Percentiles rank a stretch among this genome's conserved stretches.
Evolutionary conservation across 2,888 invertebrate species (phyloP).

Genomic region (Prosopocoilus inquinatus): DNA sequence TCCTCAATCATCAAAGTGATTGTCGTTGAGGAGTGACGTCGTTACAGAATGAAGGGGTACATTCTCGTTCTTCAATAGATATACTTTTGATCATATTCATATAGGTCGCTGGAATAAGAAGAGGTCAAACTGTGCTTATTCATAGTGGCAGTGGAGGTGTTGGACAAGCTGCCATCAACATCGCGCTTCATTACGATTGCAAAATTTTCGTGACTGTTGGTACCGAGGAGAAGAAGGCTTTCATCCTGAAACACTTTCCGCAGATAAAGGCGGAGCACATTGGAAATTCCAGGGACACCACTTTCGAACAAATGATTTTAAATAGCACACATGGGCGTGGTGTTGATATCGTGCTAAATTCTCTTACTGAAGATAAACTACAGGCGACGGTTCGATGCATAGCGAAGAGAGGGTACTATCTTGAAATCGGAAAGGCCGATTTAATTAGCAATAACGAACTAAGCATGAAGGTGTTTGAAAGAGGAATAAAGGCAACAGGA

Average conservation of each 20-base stretch:
- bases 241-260: slow-evolving; percentile 78
- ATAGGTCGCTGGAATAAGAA: background rate
- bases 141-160: slow-evolving; percentile 68
- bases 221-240: slow-evolving; percentile 78
- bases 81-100: too few relatives aligned
- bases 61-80: too few relatives aligned
- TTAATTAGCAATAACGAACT: slow-evolving; percentile 63
- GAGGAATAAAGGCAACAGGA: slow-evolving; percentile 65
- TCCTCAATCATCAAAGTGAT: too few relatives aligned
- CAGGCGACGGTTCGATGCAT: slow-evolving; percentile 65
- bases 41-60: too few relatives aligned
- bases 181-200: slow-evolving; percentile 62
- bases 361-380: slow-evolving; percentile 86
- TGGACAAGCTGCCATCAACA: slow-evolving; percentile 70
- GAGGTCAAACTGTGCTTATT: slow-evolving; percentile 47
- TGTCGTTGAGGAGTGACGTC: too few relatives aligned
- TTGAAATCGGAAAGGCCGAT: slow-evolving; percentile 86
- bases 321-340: slow-evolving; percentile 79
- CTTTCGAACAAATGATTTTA: slow-evolving; percentile 84
- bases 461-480: slow-evolving; percentile 55
- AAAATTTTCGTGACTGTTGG: slow-evolving; percentile 89
- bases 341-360: slow-evolving; percentile 89
- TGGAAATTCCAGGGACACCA: slow-evolving; percentile 82
- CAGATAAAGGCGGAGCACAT: slow-evolving; percentile 61
- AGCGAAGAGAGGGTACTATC: slow-evolving; percentile 63